These are phyloP conservation scores for Allygus modestus DNA, from an alignment of 2,888 invertebrate genomes.

Conservation along the genomic window DNA sequence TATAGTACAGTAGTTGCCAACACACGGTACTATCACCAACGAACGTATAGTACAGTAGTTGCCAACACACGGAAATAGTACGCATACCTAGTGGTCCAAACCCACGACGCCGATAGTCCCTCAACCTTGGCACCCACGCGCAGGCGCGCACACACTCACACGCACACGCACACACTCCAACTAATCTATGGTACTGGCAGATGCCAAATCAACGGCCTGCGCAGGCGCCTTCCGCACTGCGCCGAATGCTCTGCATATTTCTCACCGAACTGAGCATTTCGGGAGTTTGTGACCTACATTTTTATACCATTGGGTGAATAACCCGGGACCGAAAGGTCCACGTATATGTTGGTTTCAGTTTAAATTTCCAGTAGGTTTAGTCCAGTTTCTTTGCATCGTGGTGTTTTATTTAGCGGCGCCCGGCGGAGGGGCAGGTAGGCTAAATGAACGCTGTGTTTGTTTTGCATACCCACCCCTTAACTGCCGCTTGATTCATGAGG, in stretches of 20 bases:
- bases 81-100: neutral
- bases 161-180: neutral
- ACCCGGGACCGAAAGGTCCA: neutral
- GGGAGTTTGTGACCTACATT: constrained; percentile 36
- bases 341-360: too few relatives aligned
- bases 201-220: constrained; percentile 16
- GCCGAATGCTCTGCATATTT: constrained; percentile 35
- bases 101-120: constrained; percentile 18
- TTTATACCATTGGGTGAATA: constrained; percentile 17
- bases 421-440: neutral
- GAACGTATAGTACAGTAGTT: too few relatives aligned
- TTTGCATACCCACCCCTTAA: neutral
- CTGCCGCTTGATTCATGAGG: too few relatives aligned
- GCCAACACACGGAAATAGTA: neutral
- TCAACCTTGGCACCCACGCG: constrained; percentile 42
- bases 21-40: too few relatives aligned
- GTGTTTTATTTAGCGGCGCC: too few relatives aligned
- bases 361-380: too few relatives aligned
- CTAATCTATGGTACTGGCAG: constrained; percentile 19
- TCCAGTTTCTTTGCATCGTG: too few relatives aligned
- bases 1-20: too few relatives aligned
- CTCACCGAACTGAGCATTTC: constrained; percentile 31
- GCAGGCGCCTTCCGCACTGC: constrained; percentile 12
- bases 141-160: neutral
- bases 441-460: neutral